phyloP scores from a whole-genome alignment of 2,113 vertebrate species.

The Ailurus styani region DNA sequence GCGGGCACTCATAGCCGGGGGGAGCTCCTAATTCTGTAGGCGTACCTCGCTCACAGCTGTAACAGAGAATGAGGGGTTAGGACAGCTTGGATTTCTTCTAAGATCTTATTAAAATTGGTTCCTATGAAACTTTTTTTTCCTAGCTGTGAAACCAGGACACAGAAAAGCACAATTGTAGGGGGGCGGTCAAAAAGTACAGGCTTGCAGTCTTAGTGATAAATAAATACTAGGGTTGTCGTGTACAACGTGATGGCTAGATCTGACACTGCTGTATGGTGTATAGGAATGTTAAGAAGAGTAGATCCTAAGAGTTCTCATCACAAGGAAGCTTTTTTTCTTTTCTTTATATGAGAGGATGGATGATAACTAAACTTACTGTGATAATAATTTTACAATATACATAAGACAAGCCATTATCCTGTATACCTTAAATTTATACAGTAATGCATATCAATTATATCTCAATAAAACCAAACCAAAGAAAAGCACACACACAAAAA shows the following conservation, averaged over 20 bases:
- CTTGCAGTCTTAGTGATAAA: background rate
- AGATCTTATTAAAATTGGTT: background rate
- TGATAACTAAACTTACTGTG: background rate
- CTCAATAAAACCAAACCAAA: background rate
- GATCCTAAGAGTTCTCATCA: background rate
- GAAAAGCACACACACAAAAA: background rate
- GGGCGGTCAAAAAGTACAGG: background rate
- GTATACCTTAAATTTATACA: background rate
- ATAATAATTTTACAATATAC: background rate
- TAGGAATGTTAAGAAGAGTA: background rate
- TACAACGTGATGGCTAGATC: fast-evolving
- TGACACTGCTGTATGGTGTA: background rate
- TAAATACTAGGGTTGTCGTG: background rate
- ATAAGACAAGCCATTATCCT: background rate
- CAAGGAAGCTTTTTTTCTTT: background rate
- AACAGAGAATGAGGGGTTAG: background rate
- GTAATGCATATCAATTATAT: background rate
- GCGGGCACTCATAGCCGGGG: background rate
- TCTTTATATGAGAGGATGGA: background rate
- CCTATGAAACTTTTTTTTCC: background rate
- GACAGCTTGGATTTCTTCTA: background rate
- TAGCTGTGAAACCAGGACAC: background rate
- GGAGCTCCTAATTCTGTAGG: background rate
- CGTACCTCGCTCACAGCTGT: background rate
- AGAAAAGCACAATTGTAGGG: background rate